A percentile compares a stretch with the other conserved stretches of the same genome.
Conservation (phyloP, 2,888 invertebrate species). For the Caenorhabditis sp. region DNA sequence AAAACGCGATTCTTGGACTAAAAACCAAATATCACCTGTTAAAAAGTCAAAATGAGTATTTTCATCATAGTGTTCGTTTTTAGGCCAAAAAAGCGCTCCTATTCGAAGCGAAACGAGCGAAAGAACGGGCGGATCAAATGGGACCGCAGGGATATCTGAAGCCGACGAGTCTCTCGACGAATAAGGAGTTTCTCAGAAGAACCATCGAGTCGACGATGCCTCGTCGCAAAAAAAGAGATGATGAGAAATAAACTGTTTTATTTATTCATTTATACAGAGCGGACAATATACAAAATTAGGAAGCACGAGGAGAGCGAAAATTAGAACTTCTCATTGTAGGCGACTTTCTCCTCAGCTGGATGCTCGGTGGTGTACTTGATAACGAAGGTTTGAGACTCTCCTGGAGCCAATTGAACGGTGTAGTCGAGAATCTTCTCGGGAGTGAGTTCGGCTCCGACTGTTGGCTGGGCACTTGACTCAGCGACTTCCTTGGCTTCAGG, state of each 20-base stretch:
- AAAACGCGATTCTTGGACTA: neutral
- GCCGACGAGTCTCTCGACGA: slow-evolving; percentile 72
- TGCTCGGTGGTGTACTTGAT: slow-evolving; percentile 59
- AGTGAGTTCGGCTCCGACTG: slow-evolving; percentile 54
- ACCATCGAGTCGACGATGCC: slow-evolving; percentile 71
- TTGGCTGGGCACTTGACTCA: slow-evolving; percentile 27
- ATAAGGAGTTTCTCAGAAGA: slow-evolving; percentile 72
- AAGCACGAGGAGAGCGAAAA: neutral
- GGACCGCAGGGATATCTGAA: slow-evolving; percentile 76
- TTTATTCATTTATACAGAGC: slow-evolving; percentile 1
- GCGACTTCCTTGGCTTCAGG: slow-evolving; percentile 51
- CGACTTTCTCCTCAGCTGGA: slow-evolving; percentile 51
- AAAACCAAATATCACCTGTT: neutral
- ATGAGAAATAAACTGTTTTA: neutral
- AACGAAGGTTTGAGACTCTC: slow-evolving; percentile 28
- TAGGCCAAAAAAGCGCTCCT: slow-evolving; percentile 70
- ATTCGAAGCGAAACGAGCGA: slow-evolving; percentile 72
- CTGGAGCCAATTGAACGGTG: slow-evolving; percentile 53
- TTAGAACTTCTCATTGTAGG: slow-evolving; percentile 51
- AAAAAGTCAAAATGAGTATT: neutral
- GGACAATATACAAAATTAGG: slow-evolving; percentile 7
- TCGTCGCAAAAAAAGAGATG: slow-evolving; percentile 36
- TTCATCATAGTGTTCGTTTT: neutral
- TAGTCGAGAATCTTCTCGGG: slow-evolving; percentile 59
- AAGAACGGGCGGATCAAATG: slow-evolving; percentile 67